Percentiles rank a stretch among this genome's conserved stretches.
Conservation (phyloP, 2,797 vertebrate species). For the Gobionotothen gibberifrons region DNA sequence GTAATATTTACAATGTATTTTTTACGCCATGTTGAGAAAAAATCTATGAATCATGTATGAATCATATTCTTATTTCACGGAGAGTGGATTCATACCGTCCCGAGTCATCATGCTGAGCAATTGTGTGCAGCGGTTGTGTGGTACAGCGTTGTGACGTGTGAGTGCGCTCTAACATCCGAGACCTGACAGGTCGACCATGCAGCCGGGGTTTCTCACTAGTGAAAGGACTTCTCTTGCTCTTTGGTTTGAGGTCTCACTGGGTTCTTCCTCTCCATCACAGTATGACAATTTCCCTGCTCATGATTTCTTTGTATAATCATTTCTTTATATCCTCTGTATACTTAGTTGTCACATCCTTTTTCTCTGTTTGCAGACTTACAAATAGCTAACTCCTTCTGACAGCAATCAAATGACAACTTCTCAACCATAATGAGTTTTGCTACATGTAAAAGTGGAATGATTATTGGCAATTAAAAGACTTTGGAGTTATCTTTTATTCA, state of each 20-base stretch:
- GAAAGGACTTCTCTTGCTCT: neutral
- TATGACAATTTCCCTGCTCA: neutral
- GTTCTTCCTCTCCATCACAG: neutral
- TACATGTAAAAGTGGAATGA: too few relatives aligned
- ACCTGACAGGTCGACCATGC: slow-evolving; percentile 27
- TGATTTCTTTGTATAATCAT: neutral
- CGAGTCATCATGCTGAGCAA: slow-evolving; percentile 29
- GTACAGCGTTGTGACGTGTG: slow-evolving; percentile 12
- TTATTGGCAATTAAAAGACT: too few relatives aligned
- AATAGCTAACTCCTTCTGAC: neutral
- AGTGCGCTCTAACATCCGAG: neutral
- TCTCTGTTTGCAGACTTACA: neutral
- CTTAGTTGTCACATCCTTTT: neutral
- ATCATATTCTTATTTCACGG: slow-evolving; percentile 1
- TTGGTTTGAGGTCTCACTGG: neutral
- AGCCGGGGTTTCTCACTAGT: slow-evolving; percentile 17
- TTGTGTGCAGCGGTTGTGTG: neutral
- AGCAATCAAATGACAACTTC: neutral
- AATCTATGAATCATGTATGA: slow-evolving; percentile 38
- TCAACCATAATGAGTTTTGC: neutral
- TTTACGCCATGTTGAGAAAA: slow-evolving; percentile 26
- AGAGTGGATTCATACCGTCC: neutral
- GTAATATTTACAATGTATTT: slow-evolving; percentile 51
- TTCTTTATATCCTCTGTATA: neutral
- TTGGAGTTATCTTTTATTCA: too few relatives aligned